Base-by-base conservation (phyloP, 2,113 vertebrate species). In the Gymnorhina tibicen region DNA sequence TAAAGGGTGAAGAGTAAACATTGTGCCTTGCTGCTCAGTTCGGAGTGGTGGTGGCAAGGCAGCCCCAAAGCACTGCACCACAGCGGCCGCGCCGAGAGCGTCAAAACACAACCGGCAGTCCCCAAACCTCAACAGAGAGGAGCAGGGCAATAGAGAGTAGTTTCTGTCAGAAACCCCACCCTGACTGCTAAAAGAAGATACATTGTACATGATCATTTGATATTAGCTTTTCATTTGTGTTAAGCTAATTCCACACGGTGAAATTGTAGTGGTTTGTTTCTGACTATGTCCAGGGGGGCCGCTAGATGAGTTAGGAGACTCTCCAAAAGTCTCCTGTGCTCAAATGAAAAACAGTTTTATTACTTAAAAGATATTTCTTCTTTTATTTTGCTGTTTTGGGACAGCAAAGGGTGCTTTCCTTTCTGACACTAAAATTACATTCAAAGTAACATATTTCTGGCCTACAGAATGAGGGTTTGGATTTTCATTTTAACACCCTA, bases 11-110 rank as follows among this genome's bases (percentile, higher is more conserved):
- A 33, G 79, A 59, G 39, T 15, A 41, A 68, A 52, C 27, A 30
- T 1, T 2, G 6, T 16, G 62, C 35, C 42, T 11, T 50, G 33
- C 3, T 42, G 53, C 53, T 68, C 26, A 42, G 30, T 22, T 69
- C 11, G 7, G 37, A 44, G 33, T 5, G 1, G 3, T 10, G 64
- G 27, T 42, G 46, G 27, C 53, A 72, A 67, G 26, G 20, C 6
- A 49, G 18, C 16, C 39, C 47, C 6, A 19, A 30, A 0, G 21
- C 52, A 4, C 13, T 4, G 9, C 32, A 37, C 10, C 0, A 0
- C 24, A n/a, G 49, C 9, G 24, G 49, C 59, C 3, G 3, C 0
- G 0, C 11, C 28, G 30, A 30, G 62, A 3, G 3, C 4, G 0
- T 8, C 42, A 16, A 15, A 76, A 67, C 26, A 32, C 35, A 14